These are phyloP conservation scores for Pogonomyrmex californicus DNA, from an alignment of 1,140 invertebrate genomes.

Conservation along the genomic window DNA sequence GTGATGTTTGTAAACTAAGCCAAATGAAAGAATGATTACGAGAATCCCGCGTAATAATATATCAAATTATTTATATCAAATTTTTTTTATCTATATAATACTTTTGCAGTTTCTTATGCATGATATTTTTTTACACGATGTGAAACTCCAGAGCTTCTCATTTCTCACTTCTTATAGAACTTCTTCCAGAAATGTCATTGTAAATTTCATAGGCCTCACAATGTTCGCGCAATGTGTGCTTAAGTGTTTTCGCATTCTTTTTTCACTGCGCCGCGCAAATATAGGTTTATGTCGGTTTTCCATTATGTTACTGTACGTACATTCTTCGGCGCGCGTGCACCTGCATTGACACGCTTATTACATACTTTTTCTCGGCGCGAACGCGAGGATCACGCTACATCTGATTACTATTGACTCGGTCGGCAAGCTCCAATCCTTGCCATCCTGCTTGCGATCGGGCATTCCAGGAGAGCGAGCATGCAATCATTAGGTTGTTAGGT, in stretches of 20 bases:
- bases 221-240: not conserved
- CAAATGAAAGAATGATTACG: not conserved
- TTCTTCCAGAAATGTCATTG: not conserved
- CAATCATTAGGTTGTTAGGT: slow-evolving; percentile 70
- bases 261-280: not conserved
- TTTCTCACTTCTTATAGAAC: not conserved
- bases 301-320: not conserved
- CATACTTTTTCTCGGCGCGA: slow-evolving; percentile 1
- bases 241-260: slow-evolving; percentile 4
- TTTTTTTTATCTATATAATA: not conserved
- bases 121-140: not conserved
- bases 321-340: slow-evolving; percentile 10
- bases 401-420: slow-evolving; percentile 49
- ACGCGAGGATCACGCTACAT: slow-evolving; percentile 45
- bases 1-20: not conserved
- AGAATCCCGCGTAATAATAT: not conserved
- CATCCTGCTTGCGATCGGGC: slow-evolving; percentile 43
- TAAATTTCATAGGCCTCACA: not conserved
- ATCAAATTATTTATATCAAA: not conserved
- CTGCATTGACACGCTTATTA: slow-evolving; percentile 54
- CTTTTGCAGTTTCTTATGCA: not conserved
- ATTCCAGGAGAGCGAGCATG: slow-evolving; percentile 67
- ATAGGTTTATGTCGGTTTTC: not conserved
- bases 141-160: not conserved
- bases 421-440: slow-evolving; percentile 19